Evolutionary conservation across 1,140 invertebrate species (phyloP).

Genomic region (Sitobion miscanthi): DNA sequence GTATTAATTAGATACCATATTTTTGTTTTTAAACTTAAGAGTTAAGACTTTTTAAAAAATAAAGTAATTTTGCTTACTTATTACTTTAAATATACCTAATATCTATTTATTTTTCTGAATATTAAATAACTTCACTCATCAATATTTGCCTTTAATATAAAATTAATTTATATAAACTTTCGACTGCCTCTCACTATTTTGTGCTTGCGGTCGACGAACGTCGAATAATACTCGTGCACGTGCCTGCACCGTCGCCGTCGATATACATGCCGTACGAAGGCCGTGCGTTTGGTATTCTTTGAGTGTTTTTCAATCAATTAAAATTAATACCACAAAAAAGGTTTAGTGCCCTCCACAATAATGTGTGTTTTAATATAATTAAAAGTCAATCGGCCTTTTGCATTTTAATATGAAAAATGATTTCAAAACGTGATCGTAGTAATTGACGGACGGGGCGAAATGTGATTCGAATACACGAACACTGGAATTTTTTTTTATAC

Average conservation of each 20-base stretch:
- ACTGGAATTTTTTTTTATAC: not conserved
- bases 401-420: not conserved
- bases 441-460: not conserved
- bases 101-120: not conserved
- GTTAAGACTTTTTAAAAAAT: not conserved
- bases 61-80: not conserved
- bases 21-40: not conserved
- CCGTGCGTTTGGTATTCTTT: not conserved
- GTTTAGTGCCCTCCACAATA: not conserved
- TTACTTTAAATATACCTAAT: not conserved
- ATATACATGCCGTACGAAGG: not conserved
- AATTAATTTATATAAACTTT: not conserved
- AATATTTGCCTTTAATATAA: not conserved
- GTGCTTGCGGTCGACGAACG: not conserved
- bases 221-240: not conserved
- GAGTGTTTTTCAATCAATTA: conserved; percentile 26
- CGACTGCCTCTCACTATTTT: not conserved
- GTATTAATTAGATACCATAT: not conserved
- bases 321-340: not conserved
- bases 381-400: not conserved
- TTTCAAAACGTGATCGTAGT: not conserved
- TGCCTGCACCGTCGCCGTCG: not conserved
- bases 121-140: not conserved
- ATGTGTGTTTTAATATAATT: not conserved
- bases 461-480: not conserved